Evolutionary conservation across 64 coral and sea anemone genomes (phyloP), one percentile per base, ranked within the genome.

Genomic region (Montipora sp.): DNA sequence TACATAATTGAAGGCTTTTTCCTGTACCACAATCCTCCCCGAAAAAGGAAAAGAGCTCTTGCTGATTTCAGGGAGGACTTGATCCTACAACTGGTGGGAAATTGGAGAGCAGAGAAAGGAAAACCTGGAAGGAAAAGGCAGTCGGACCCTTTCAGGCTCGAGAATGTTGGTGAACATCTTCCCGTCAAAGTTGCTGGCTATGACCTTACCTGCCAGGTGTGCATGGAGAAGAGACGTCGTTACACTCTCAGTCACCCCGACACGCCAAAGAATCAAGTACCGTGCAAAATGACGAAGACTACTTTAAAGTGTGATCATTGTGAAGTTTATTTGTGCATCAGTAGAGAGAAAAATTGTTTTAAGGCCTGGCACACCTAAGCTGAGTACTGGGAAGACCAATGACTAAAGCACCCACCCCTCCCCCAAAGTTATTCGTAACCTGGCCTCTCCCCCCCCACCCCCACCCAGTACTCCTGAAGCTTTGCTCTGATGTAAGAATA

Each of bases 1-100:
- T 81, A 79, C 78, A 24, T 93, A 12, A 92, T 92, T 69, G 90
- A 92, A 47, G 90, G 90, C 15, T 83, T 78, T 77, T 92, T 92
- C 86, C 53, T 76, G 7, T 75, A 83, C 16, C 80, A 83, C 63
- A 60, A 83, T 14, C 51, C 58, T 16, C 4, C 81, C 67, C 61
- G 81, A 47, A 61, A 44, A 44, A 22, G 0, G 46, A 84, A 84
- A 16, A 59, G 59, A n/a, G 81, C 70, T 63, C 67, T 84, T 61
- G 57, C 59, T 21, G 87, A 55, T 18, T 89, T 89, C 46, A n/a
- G 87, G 18, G 87, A 89, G 75, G 59, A 81, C 59, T 66, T 81
- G 21, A 57, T 51, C 80, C 55, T 24, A 36, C 22, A 50, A 81
- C 44, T 47, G 8, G 51, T 77, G 58, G 57, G 80, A 69, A 91